These are phyloP conservation scores for Anabacerthia variegaticeps DNA, from an alignment of 2,797 vertebrate species.

Conservation along the genomic window DNA sequence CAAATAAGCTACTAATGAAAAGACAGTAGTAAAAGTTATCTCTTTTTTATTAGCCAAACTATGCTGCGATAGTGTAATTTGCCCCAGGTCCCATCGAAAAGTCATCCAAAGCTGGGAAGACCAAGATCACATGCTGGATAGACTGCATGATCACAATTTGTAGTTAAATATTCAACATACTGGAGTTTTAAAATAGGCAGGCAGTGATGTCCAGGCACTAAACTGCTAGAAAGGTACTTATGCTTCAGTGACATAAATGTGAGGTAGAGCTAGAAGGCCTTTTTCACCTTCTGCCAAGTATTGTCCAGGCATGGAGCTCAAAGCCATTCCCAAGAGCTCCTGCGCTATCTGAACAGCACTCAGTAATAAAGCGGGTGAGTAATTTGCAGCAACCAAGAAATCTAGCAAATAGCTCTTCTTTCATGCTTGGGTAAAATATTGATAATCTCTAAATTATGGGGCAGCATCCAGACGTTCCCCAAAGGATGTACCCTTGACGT, in stretches of 20 bases:
- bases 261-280: background rate
- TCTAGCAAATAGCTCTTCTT: background rate
- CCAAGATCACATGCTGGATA: background rate
- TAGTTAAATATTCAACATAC: background rate
- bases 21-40: background rate
- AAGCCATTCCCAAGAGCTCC: background rate
- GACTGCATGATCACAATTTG: background rate
- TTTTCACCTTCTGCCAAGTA: background rate
- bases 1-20: background rate
- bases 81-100: background rate
- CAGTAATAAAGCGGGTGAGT: background rate
- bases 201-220: background rate
- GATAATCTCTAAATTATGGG: background rate
- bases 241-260: background rate
- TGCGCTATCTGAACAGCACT: background rate
- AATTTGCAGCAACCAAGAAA: background rate
- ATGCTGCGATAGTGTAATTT: background rate
- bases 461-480: background rate
- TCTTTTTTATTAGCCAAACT: background rate
- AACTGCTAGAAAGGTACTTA: background rate
- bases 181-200: background rate
- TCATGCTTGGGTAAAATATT: background rate
- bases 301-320: background rate
- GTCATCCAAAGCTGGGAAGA: background rate
- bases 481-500: background rate